Conservation (phyloP, 2,888 invertebrate genomes). For the Sthenelais limicola region DNA sequence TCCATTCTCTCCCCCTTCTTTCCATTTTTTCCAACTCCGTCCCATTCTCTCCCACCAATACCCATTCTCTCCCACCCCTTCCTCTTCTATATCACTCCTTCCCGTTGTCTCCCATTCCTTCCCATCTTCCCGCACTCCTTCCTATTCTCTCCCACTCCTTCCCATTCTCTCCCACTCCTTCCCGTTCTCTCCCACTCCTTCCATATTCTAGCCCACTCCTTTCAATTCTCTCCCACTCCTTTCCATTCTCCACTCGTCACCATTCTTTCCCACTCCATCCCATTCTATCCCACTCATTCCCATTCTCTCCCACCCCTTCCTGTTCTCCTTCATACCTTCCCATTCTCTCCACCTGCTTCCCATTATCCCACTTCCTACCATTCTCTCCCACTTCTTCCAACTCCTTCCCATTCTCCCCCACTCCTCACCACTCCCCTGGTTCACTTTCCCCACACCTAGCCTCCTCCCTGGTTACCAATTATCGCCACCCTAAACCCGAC, state of each 20-base stretch:
- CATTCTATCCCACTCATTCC: neutral
- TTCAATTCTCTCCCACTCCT: neutral
- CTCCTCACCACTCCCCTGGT: too few relatives aligned
- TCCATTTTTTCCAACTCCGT: neutral
- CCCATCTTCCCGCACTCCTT: neutral
- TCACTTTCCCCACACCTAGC: too few relatives aligned
- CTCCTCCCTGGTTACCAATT: too few relatives aligned
- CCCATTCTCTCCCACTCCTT: neutral
- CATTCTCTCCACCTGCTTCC: neutral
- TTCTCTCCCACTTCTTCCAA: neutral
- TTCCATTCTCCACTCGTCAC: neutral
- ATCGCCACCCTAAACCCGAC: too few relatives aligned
- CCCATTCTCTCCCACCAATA: neutral
- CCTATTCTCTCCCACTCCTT: neutral
- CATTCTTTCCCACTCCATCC: neutral
- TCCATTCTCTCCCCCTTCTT: too few relatives aligned
- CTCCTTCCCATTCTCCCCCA: neutral
- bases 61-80: neutral
- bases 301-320: neutral
- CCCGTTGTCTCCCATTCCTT: neutral
- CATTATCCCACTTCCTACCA: neutral
- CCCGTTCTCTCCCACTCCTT: neutral
- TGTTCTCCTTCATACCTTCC: neutral
- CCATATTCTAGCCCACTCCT: constrained; percentile 1
- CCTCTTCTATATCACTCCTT: too few relatives aligned